Evolutionary conservation across 2,797 vertebrate species (phyloP), one percentile per base, ranked within the genome.

Genomic region (Fistularia commersonii): DNA sequence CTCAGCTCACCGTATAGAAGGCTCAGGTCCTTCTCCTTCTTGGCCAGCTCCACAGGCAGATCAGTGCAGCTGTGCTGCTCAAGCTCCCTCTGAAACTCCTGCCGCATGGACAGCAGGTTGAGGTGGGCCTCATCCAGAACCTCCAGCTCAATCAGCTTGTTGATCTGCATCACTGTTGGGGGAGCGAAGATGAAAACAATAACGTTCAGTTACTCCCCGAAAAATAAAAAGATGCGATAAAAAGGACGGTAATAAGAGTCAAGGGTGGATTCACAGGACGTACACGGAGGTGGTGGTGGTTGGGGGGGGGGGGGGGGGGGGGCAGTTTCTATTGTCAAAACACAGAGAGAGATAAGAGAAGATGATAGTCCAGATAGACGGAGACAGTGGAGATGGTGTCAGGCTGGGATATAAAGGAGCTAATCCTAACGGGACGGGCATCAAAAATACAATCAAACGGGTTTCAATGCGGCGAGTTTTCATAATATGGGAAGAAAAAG

Each of bases 81-180:
- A 35, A 3, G 35, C 36, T 93, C 91, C 13, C 64, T 65, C 41
- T 90, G 75, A 23, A 90, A 83, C 74, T 86, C 87, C 11, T 45
- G 74, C 49, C 93, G 88, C 86, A 95, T 54, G 39, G 80, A 63
- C 11, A 76, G 88, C 45, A 95, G 82, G 66, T 91, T 91, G 48
- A 86, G 54, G 61, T 96, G 92, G n/a, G 96, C 94, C 45, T 90
- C 86, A 76, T 93, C 78, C 76, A 99, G 80, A 0, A 85, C 63
- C 54, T 84, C 80, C 41, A 57, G 83, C 45, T 93, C 86, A 34
- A 98, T 95, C 63, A 95, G 89, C 8, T 91, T 84, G 55, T 86
- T 87, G 74, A 96, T 95, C 84, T 95, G 77, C 91, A 93, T 91
- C 51, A 93, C 94, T 96, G 72, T 3, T 5, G 32, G 33, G 0